phyloP scores from a whole-genome alignment of 1,140 invertebrate genomes.

The Doryteuthis pealeii region DNA sequence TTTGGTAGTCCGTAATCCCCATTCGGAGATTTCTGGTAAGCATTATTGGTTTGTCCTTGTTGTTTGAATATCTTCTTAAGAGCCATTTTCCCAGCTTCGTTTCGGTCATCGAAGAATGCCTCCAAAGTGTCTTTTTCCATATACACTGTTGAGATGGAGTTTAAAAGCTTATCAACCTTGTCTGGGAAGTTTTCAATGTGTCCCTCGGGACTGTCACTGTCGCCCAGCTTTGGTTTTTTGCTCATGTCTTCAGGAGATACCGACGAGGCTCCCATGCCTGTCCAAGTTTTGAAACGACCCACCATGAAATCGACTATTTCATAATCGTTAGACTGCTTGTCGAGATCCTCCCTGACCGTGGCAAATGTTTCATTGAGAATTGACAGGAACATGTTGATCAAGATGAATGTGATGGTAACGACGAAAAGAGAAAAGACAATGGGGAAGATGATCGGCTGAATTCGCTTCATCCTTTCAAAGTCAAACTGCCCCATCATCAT shows the following conservation, averaged over 20 bases:
- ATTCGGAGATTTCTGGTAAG: background rate
- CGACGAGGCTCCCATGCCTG: slow-evolving; percentile 18
- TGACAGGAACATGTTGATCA: slow-evolving; percentile 67
- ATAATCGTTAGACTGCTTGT: slow-evolving; percentile 67
- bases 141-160: slow-evolving; percentile 60
- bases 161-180: slow-evolving; percentile 59
- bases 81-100: slow-evolving; percentile 15
- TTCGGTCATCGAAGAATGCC: slow-evolving; percentile 27
- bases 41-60: slow-evolving; percentile 11
- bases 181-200: slow-evolving; percentile 57
- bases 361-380: slow-evolving; percentile 65
- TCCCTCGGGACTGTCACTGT: slow-evolving; percentile 27
- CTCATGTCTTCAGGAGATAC: slow-evolving; percentile 18
- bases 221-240: slow-evolving; percentile 31
- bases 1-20: background rate
- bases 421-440: slow-evolving; percentile 64
- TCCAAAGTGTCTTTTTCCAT: slow-evolving; percentile 53
- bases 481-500: slow-evolving; percentile 66
- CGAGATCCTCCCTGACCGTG: slow-evolving; percentile 64
- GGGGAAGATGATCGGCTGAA: slow-evolving; percentile 61
- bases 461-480: slow-evolving; percentile 61
- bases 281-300: slow-evolving; percentile 44
- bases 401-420: slow-evolving; percentile 62
- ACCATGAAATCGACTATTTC: slow-evolving; percentile 68
- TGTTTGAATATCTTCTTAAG: slow-evolving; percentile 17